These are phyloP conservation scores for Cyprinodon diabolis DNA, from an alignment of 2,797 vertebrate species.

Conservation along the genomic window DNA sequence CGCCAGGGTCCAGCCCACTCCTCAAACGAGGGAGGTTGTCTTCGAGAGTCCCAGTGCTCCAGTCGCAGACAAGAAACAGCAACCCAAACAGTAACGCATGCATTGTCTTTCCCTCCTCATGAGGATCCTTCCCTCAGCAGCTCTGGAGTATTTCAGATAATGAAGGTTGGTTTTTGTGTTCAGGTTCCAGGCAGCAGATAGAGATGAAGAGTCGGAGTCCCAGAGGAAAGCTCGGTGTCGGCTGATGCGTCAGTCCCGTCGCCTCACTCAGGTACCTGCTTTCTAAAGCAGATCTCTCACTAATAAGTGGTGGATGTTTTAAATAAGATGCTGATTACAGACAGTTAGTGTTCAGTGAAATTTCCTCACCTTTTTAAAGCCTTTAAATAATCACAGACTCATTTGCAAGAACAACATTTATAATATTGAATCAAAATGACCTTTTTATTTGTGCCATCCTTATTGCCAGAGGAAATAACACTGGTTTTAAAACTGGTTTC, in stretches of 20 bases:
- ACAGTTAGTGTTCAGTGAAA: no score
- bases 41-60: constrained; percentile 74
- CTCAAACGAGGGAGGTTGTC: constrained; percentile 62
- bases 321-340: no score
- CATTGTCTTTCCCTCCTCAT: no score
- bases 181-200: constrained; percentile 88
- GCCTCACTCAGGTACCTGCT: constrained; percentile 88
- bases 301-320: no score
- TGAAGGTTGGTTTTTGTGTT: constrained; percentile 6
- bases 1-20: constrained; percentile 80
- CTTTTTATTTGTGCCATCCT: not conserved
- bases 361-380: not conserved
- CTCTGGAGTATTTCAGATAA: not conserved
- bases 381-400: not conserved
- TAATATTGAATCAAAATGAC: not conserved
- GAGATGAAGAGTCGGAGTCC: constrained; percentile 92
- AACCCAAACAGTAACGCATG: constrained; percentile 18
- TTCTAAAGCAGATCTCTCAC: no score
- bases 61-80: constrained; percentile 76
- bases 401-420: not conserved
- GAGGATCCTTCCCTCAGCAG: no score
- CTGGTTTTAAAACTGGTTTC: not conserved
- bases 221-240: constrained; percentile 92
- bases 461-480: not conserved
- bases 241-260: constrained; percentile 88